Evolutionary conservation across 1,140 invertebrate species (phyloP).

Genomic region (Eupristina koningsbergeri): DNA sequence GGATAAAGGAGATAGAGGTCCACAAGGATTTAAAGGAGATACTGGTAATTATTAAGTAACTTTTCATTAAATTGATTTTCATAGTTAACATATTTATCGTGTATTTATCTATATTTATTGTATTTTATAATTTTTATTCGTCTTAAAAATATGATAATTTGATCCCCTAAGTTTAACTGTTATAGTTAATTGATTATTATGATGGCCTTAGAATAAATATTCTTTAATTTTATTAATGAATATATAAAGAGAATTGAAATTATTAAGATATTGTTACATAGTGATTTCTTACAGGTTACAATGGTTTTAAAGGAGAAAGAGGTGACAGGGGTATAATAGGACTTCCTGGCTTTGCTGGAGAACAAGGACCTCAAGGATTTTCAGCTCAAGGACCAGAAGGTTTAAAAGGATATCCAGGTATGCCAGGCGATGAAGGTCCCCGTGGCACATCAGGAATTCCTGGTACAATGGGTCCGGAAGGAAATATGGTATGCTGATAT

Average conservation of each 20-base stretch:
- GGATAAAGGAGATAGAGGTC: constrained; percentile 71
- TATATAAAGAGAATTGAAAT: not conserved
- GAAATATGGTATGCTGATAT: constrained; percentile 62
- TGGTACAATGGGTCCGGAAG: constrained; percentile 69
- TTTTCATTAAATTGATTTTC: too few relatives aligned
- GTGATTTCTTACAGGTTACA: constrained; percentile 59
- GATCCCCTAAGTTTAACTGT: not conserved
- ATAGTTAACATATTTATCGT: too few relatives aligned
- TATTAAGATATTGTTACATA: not conserved
- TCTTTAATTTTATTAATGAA: not conserved
- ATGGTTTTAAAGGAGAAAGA: constrained; percentile 74
- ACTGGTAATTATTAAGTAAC: constrained; percentile 39
- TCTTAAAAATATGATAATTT: constrained; percentile 5
- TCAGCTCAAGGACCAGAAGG: constrained; percentile 68
- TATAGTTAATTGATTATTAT: too few relatives aligned
- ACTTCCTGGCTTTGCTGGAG: constrained; percentile 70
- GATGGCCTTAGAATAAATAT: not conserved
- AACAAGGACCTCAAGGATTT: constrained; percentile 70
- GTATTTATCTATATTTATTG: too few relatives aligned
- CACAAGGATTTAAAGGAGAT: constrained; percentile 69
- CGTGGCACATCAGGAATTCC: constrained; percentile 72
- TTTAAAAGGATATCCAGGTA: constrained; percentile 74
- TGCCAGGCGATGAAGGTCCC: constrained; percentile 73
- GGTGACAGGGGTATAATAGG: constrained; percentile 74
- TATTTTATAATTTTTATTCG: too few relatives aligned